Base-by-base conservation (phyloP, 2,888 invertebrate genomes). In the Sinelater perroti region DNA sequence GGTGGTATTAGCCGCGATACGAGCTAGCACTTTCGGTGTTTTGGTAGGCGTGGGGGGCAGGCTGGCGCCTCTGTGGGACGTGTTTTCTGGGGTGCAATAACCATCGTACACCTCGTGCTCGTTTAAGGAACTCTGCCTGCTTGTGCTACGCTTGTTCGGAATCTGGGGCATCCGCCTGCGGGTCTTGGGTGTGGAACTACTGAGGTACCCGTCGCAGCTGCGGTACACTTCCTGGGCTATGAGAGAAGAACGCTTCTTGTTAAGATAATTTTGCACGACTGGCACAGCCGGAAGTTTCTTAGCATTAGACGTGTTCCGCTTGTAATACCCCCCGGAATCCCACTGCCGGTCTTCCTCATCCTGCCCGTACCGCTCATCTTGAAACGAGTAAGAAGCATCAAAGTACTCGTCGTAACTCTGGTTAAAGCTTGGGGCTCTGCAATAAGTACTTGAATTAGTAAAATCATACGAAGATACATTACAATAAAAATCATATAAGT, bases 321-420 rank as follows among this genome's bases (percentile, higher is more conserved):
- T 70, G 36, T 60, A 63, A 46, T 52, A 83, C 76, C 89, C 88
- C 71, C 88, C 88, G 33, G 87, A 86, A 69, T 89, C 89, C 89
- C 89, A 90, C 69, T 88, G 88, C 6, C 87, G 80, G 66, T 88
- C 85, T 71, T 88, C 88, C 56, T 89, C 88, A 60, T 84, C 83
- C 69, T 82, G 81, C 33, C 83, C 84, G 69, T 84, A 84, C 57
- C 84, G 69, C 55, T 79, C 82, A 58, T 85, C 80, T 73, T 87
- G 86, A 74, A 84, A 87, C 46, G 83, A 82, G 70, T 84, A 87
- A 54, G 81, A 82, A 18, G 85, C 81, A 75, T 88, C 87, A 73
- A 80, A 88, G 73, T 83, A 88, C 75, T 87, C 87, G 61, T 87
- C 87, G 70, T 84, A 85, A 75, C 85, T 86, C 60, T 70, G 71